phyloP scores from a whole-genome alignment of 2,888 invertebrate species.

The Mystacides longicornis region DNA sequence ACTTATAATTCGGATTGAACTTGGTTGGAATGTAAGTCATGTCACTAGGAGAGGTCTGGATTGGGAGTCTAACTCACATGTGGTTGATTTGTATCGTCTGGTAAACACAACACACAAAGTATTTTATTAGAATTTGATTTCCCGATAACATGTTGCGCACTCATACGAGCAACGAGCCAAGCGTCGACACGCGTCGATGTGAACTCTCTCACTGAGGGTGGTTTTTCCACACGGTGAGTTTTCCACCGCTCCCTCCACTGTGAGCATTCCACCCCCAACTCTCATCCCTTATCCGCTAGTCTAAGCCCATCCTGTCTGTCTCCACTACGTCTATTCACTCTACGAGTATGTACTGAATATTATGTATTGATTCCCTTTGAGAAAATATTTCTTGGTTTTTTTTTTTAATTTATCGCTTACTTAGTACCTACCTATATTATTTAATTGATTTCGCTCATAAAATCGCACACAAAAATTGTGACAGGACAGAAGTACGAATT shows the following conservation, averaged over 20 bases:
- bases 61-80: conserved; percentile 8
- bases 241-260: conserved; percentile 7
- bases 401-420: conserved; percentile 21
- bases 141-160: conserved; percentile 19
- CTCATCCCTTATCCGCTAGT: not conserved
- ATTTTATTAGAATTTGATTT: not conserved
- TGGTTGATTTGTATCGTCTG: conserved; percentile 7
- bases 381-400: conserved; percentile 19
- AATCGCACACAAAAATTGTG: not conserved
- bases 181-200: conserved; percentile 16
- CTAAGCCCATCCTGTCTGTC: conserved; percentile 18
- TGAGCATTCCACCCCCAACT: conserved; percentile 11
- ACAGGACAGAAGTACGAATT: too few relatives aligned
- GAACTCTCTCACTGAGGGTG: conserved; percentile 21
- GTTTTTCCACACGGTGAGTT: conserved; percentile 21
- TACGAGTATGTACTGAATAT: conserved; percentile 14
- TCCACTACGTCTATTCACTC: conserved; percentile 8
- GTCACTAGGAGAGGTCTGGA: conserved; percentile 10
- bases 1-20: conserved; percentile 24
- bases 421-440: conserved; percentile 15
- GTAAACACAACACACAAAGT: conserved; percentile 1
- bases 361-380: conserved; percentile 24
- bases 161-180: not conserved
- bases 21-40: conserved; percentile 25
- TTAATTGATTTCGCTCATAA: conserved; percentile 10